Conservation (phyloP, 2,888 invertebrate species). For the Leptinotarsa haldemani region DNA sequence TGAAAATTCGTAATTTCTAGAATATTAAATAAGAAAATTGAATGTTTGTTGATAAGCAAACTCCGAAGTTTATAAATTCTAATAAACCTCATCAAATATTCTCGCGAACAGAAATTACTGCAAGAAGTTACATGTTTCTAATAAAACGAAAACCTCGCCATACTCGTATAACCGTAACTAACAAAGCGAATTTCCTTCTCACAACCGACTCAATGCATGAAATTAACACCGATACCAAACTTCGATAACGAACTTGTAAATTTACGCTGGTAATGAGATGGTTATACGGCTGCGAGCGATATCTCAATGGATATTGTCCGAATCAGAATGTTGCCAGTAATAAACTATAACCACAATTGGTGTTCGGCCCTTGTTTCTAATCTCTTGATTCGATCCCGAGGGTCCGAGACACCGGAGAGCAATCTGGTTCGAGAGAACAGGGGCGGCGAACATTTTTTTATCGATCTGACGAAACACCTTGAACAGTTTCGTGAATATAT, state of each 20-base stretch:
- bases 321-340: constrained; percentile 29
- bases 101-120: background rate
- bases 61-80: too few species aligned
- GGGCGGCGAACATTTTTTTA: background rate
- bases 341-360: constrained; percentile 40
- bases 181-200: background rate
- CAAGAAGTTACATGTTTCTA: background rate
- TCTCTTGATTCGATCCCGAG: constrained; percentile 17
- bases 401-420: constrained; percentile 1
- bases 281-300: constrained; percentile 30
- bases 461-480: background rate
- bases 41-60: too few species aligned
- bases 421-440: constrained; percentile 15
- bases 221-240: constrained; percentile 42
- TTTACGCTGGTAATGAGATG: constrained; percentile 36
- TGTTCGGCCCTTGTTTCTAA: constrained; percentile 24
- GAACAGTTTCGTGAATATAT: too few species aligned
- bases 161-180: background rate
- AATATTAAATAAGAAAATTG: too few species aligned
- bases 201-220: constrained; percentile 22
- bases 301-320: constrained; percentile 35
- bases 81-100: too few species aligned
- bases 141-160: background rate
- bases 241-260: constrained; percentile 44
- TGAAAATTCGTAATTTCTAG: too few species aligned